These are phyloP conservation scores for Drosophila melanica DNA, from an alignment of 1,140 invertebrate genomes.

Conservation along the genomic window DNA sequence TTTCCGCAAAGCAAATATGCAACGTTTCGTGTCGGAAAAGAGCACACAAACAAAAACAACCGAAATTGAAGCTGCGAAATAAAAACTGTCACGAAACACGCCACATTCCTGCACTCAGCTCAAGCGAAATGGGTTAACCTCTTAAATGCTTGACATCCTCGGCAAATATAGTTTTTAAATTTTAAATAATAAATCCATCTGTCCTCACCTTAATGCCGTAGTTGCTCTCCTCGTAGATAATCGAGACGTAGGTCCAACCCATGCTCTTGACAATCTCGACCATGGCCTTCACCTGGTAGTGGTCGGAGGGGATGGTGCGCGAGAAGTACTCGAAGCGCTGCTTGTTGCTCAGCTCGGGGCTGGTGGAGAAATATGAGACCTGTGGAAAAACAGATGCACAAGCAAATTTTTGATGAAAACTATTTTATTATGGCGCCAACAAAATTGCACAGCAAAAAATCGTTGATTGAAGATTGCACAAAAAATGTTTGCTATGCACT, in stretches of 20 bases:
- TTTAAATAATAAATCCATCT: no score
- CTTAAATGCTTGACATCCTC: neutral
- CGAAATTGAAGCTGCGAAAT: neutral
- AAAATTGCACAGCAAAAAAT: constrained; percentile 12
- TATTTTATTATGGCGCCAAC: constrained; percentile 23
- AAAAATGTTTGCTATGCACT: neutral
- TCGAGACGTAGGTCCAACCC: constrained; percentile 97
- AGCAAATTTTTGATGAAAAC: constrained; percentile 4
- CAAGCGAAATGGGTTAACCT: constrained; percentile 4
- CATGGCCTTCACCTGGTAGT: constrained; percentile 97
- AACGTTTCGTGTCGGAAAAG: neutral
- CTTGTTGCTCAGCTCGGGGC: constrained; percentile 96
- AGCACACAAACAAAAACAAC: constrained; percentile 1
- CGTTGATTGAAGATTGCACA: constrained; percentile 5
- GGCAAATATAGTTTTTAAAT: no score
- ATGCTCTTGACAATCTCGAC: constrained; percentile 95
- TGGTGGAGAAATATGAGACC: constrained; percentile 98
- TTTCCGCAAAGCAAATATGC: constrained; percentile 45
- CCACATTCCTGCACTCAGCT: neutral
- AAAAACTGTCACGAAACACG: constrained; percentile 16
- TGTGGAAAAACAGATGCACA: constrained; percentile 84
- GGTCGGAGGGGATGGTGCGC: constrained; percentile 97
- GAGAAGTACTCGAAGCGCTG: constrained; percentile 98
- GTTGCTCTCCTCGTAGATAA: constrained; percentile 98
- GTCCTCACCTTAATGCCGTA: constrained; percentile 95